phyloP scores from a whole-genome alignment of 1,140 invertebrate species.

The Lordiphosa collinella region DNA sequence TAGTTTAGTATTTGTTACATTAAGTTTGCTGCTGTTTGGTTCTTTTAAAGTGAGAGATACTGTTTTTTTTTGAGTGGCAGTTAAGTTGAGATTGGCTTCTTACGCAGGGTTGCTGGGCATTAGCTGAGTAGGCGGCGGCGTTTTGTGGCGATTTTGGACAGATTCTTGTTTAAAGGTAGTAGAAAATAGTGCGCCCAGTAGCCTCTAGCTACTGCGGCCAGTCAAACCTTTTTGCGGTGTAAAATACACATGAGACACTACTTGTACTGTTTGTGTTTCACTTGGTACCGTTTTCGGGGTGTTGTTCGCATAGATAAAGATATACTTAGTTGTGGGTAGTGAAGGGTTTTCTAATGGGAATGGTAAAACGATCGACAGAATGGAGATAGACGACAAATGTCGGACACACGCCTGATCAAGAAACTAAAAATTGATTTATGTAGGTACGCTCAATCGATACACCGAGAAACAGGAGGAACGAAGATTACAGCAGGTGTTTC shows the following conservation, averaged over 20 bases:
- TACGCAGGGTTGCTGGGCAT: constrained; percentile 36
- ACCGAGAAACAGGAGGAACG: too few relatives aligned
- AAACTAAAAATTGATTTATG: constrained; percentile 1
- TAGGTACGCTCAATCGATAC: not conserved
- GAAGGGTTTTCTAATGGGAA: constrained; percentile 17
- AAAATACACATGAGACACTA: constrained; percentile 61
- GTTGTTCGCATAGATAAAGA: too few relatives aligned
- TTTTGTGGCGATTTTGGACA: constrained; percentile 72
- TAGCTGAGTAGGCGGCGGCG: constrained; percentile 17
- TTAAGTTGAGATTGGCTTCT: constrained; percentile 59
- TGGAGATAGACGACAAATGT: constrained; percentile 20
- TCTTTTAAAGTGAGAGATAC: constrained; percentile 61
- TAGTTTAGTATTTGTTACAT: constrained; percentile 40
- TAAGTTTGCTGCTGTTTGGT: constrained; percentile 37
- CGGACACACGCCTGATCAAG: constrained; percentile 2
- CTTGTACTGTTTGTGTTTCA: not conserved
- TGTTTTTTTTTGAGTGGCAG: constrained; percentile 49
- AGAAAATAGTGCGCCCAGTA: constrained; percentile 72
- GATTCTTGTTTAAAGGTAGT: constrained; percentile 80
- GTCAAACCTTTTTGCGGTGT: constrained; percentile 78
- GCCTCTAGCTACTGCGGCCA: constrained; percentile 52
- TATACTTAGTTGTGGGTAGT: not conserved
- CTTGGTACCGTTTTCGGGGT: not conserved
- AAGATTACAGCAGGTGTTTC: too few relatives aligned
- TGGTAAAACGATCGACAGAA: constrained; percentile 20